Conservation (phyloP, 2,797 vertebrate species). For the Cyprinodon diabolis region DNA sequence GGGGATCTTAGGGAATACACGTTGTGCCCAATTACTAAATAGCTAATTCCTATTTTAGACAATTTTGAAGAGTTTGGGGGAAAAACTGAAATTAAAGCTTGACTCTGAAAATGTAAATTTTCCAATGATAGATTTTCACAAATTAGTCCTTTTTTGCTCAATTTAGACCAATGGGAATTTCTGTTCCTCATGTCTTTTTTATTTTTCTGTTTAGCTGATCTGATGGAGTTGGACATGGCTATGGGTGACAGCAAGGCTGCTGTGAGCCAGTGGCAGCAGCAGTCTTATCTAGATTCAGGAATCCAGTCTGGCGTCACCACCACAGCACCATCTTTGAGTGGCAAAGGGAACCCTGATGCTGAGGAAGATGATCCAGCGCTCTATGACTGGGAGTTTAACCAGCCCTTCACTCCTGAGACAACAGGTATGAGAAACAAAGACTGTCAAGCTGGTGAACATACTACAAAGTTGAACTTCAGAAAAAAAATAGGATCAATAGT, state of each 20-base stretch:
- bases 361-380: constrained; percentile 95
- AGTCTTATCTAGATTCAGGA: constrained; percentile 97
- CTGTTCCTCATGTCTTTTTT: not conserved
- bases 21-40: too few species aligned
- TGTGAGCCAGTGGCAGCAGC: constrained; percentile 98
- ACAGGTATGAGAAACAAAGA: constrained; percentile 78
- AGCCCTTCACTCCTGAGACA: constrained; percentile 94
- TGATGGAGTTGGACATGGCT: constrained; percentile 99
- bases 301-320: constrained; percentile 99
- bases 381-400: constrained; percentile 97
- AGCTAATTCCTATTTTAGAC: too few species aligned
- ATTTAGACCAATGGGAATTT: not conserved
- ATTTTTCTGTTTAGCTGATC: constrained; percentile 84
- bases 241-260: constrained; percentile 98
- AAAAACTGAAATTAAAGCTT: too few species aligned
- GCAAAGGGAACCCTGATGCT: constrained; percentile 96
- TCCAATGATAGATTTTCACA: too few species aligned
- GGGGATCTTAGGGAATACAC: too few species aligned
- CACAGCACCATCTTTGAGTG: constrained; percentile 96
- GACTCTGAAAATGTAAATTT: too few species aligned
- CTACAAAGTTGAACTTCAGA: not conserved
- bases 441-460: not conserved
- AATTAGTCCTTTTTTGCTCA: not conserved
- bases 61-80: too few species aligned
- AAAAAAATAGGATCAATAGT: not conserved